phyloP scores from a whole-genome alignment of 2,797 vertebrate species.

The Neosilurus mollespiculum region DNA sequence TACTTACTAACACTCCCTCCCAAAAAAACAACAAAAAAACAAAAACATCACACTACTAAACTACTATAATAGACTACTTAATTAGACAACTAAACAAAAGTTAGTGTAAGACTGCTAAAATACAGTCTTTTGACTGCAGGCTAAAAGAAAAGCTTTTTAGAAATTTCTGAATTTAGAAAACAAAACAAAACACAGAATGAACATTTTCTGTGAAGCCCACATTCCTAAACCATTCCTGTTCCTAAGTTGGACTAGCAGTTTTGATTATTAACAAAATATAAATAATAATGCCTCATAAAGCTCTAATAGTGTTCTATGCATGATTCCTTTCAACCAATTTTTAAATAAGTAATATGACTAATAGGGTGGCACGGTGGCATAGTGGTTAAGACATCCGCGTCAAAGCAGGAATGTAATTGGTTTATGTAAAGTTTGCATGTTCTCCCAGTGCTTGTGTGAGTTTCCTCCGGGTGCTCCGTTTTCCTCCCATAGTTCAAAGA shows the following conservation, averaged over 20 bases:
- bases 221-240: neutral
- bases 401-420: no score
- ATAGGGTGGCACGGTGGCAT: no score
- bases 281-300: slow-evolving; percentile 4
- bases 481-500: no score
- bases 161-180: no score
- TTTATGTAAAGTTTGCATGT: no score
- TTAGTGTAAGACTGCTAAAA: neutral
- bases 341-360: no score
- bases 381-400: no score
- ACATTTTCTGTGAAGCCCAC: neutral
- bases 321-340: no score
- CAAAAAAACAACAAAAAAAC: neutral
- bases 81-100: neutral
- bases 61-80: neutral
- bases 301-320: neutral
- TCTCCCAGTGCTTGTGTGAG: no score
- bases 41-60: no score
- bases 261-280: neutral
- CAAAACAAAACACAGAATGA: neutral
- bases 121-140: neutral
- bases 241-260: neutral
- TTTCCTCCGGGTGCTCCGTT: no score
- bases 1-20: neutral
- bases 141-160: neutral